Conservation (phyloP, 53 echinoderm and acorn worm genomes). For the Echinarachnius parma region DNA sequence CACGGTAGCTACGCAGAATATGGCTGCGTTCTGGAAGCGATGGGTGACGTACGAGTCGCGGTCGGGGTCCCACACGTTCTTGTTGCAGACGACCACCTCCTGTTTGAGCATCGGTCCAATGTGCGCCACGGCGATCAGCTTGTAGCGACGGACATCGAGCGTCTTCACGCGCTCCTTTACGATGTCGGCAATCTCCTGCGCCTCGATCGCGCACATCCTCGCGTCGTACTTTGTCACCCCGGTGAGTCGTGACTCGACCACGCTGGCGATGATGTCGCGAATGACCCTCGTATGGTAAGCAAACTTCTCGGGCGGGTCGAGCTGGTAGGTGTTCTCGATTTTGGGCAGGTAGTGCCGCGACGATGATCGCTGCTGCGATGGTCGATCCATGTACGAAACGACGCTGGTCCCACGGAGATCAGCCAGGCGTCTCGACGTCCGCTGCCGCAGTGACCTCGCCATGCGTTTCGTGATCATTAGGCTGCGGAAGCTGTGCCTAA, state of each 20-base stretch:
- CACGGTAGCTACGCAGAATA: constrained; percentile 78
- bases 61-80: constrained; percentile 63
- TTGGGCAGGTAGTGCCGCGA: not conserved
- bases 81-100: constrained; percentile 50
- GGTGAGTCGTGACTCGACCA: constrained; percentile 39
- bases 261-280: constrained; percentile 44
- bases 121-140: constrained; percentile 63
- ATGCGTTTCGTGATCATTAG: constrained; percentile 67
- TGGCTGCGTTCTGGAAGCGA: constrained; percentile 60
- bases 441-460: constrained; percentile 62
- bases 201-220: constrained; percentile 48
- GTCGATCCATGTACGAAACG: constrained; percentile 60
- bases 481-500: constrained; percentile 45
- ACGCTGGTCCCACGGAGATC: constrained; percentile 57
- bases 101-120: constrained; percentile 66
- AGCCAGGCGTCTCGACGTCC: constrained; percentile 58
- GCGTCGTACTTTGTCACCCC: constrained; percentile 59
- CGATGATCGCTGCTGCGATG: constrained; percentile 21
- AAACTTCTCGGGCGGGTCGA: constrained; percentile 56
- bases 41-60: constrained; percentile 62
- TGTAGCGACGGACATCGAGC: constrained; percentile 64
- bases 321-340: constrained; percentile 67
- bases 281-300: constrained; percentile 47
- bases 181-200: constrained; percentile 52
- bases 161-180: constrained; percentile 70